Conservation (phyloP, 2,888 invertebrate genomes). For the Himalopsyche kuldschensis region DNA sequence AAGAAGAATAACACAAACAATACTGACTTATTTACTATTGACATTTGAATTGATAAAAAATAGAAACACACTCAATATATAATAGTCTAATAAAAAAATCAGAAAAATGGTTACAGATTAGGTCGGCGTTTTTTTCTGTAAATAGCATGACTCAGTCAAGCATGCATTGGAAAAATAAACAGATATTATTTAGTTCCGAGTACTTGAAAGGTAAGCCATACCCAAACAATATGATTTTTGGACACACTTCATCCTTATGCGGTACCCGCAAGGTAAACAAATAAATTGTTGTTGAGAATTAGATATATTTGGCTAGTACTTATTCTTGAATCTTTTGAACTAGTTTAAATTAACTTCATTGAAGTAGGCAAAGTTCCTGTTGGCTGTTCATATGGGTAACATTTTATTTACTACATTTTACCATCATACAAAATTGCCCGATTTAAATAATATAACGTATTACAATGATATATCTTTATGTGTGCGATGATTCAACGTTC, state of each 20-base stretch:
- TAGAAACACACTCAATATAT: no score
- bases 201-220: conserved; percentile 4
- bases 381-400: neutral
- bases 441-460: no score
- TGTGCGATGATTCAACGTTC: no score
- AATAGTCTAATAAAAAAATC: no score
- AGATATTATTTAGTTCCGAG: neutral
- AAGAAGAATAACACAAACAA: no score
- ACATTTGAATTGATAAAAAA: no score
- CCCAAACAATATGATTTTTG: conserved; percentile 7
- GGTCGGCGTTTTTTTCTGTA: neutral
- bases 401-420: no score
- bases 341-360: neutral
- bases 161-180: neutral
- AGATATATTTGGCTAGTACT: neutral
- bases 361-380: neutral
- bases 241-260: conserved; percentile 10
- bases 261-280: conserved; percentile 26
- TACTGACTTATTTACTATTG: no score
- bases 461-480: no score
- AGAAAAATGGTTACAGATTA: neutral
- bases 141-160: neutral
- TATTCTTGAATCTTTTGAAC: neutral
- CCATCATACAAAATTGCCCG: no score
- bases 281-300: neutral